These are phyloP conservation scores for Eurytoma californica DNA, from an alignment of 2,888 invertebrate species.

Conservation along the genomic window DNA sequence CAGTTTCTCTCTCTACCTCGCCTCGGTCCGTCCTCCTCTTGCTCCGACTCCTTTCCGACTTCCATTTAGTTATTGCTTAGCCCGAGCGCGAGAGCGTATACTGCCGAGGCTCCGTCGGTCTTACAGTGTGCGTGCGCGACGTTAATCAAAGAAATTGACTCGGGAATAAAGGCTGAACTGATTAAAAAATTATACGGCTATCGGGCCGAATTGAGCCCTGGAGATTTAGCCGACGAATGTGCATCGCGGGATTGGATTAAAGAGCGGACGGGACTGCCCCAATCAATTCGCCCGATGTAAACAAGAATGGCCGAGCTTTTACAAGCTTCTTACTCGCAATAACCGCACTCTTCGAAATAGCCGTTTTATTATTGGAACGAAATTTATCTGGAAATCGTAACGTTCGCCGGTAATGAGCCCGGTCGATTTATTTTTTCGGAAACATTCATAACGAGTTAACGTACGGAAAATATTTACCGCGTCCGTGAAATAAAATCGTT, in stretches of 20 bases:
- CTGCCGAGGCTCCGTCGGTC: too few species aligned
- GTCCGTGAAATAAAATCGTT: too few species aligned
- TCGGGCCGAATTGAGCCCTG: conserved; percentile 12
- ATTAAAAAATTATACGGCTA: conserved; percentile 50
- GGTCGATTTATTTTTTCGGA: too few species aligned
- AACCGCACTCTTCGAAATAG: neutral
- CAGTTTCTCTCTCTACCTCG: neutral
- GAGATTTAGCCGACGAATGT: conserved; percentile 17
- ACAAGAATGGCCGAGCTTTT: conserved; percentile 23
- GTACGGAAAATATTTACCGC: too few species aligned
- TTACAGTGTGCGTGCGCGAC: conserved; percentile 4
- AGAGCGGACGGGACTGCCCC: neutral
- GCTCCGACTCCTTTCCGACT: conserved; percentile 39
- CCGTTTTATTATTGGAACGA: too few species aligned
- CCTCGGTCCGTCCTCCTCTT: conserved; percentile 36
- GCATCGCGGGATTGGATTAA: conserved; percentile 45
- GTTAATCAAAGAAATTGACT: conserved; percentile 55
- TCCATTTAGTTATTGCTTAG: conserved; percentile 54
- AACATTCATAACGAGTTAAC: too few species aligned
- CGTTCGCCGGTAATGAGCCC: too few species aligned
- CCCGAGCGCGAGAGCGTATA: neutral
- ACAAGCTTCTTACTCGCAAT: conserved; percentile 37
- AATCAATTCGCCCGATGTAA: conserved; percentile 16
- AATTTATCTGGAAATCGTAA: too few species aligned
- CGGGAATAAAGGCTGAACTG: conserved; percentile 42